phyloP scores from a whole-genome alignment of 2,113 vertebrate genomes.

The Rutilus rutilus region DNA sequence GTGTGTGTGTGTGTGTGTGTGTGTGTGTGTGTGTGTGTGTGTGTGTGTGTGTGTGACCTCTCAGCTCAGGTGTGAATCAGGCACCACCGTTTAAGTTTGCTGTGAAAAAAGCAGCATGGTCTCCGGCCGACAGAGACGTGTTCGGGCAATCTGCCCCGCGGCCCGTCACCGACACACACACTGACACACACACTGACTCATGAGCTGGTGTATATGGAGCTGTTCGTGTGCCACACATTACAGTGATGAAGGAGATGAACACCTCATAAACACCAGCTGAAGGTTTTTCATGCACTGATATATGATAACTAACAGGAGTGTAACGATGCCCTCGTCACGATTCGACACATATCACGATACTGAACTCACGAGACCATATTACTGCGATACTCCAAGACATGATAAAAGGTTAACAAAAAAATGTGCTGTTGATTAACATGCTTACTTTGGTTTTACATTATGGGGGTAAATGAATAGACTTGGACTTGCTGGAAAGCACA shows the following conservation, averaged over 20 bases:
- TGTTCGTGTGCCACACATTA: not conserved
- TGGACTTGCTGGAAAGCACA: no score
- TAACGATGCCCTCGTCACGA: no score
- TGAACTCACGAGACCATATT: no score
- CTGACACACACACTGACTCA: not conserved
- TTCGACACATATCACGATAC: no score
- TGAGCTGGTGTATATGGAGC: not conserved
- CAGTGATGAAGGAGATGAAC: not conserved
- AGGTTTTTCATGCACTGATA: not conserved
- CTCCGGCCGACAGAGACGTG: slow-evolving; percentile 35
- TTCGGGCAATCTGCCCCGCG: slow-evolving; percentile 44
- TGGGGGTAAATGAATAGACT: no score
- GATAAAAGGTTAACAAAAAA: no score
- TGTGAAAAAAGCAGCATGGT: slow-evolving; percentile 37
- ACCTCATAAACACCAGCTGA: not conserved
- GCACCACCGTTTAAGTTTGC: slow-evolving; percentile 26
- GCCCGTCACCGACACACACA: not conserved
- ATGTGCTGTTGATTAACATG: no score
- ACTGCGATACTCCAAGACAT: no score
- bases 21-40: slow-evolving; percentile 23
- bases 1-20: not conserved
- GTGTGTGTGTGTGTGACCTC: not conserved
- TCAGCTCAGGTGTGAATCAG: slow-evolving; percentile 48
- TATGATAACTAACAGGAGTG: not conserved
- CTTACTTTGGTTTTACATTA: no score